Evolutionary conservation across 1,140 invertebrate genomes (phyloP).

Genomic region (Vanessa atalanta): DNA sequence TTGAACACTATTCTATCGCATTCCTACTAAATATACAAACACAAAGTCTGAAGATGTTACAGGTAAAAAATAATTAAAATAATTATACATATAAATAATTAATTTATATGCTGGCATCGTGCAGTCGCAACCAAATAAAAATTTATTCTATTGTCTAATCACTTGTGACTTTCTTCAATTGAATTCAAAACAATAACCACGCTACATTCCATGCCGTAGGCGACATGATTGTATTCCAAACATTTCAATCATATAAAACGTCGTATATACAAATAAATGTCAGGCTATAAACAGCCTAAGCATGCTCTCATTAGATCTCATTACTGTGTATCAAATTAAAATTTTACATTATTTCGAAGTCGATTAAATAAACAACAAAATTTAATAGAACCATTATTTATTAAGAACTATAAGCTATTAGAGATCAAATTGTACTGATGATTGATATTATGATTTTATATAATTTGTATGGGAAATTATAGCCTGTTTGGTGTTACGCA

Average conservation of each 20-base stretch:
- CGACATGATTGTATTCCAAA: constrained; percentile 59
- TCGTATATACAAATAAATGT: constrained; percentile 41
- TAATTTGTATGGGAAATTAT: constrained; percentile 44
- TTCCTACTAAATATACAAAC: no score
- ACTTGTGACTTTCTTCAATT: constrained; percentile 40
- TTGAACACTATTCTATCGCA: no score
- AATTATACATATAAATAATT: constrained; percentile 5
- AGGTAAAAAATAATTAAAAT: constrained; percentile 27
- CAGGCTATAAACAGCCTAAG: constrained; percentile 54
- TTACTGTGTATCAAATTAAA: constrained; percentile 33
- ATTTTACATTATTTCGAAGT: constrained; percentile 3
- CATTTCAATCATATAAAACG: constrained; percentile 43
- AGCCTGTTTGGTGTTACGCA: constrained; percentile 35
- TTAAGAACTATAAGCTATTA: constrained; percentile 1
- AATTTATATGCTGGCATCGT: background rate
- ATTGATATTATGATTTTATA: constrained; percentile 22
- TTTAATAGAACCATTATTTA: constrained; percentile 19
- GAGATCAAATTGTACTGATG: constrained; percentile 11
- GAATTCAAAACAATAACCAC: constrained; percentile 43
- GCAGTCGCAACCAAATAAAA: background rate
- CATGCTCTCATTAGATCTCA: constrained; percentile 39
- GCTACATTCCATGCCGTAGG: constrained; percentile 45
- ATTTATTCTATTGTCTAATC: constrained; percentile 17
- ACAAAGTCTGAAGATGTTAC: background rate
- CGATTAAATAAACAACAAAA: background rate